Percentiles rank a stretch among this genome's conserved stretches.
These are phyloP conservation scores for Hemicordylus capensis DNA, from an alignment of 2,113 vertebrate genomes.

Conservation along the genomic window DNA sequence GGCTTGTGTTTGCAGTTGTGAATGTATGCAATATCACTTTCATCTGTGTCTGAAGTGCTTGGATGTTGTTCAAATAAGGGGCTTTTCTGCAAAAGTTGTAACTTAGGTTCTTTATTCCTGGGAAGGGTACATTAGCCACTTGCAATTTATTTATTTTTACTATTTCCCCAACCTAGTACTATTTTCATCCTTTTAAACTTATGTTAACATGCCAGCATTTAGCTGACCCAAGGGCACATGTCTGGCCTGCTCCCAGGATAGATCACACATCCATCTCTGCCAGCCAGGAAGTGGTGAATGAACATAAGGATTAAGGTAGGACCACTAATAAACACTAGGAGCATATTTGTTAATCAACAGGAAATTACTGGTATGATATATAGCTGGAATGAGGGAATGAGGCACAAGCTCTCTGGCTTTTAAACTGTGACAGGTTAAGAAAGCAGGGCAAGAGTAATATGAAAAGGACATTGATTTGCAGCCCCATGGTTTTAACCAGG, in stretches of 20 bases:
- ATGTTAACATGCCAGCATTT: slow-evolving; percentile 43
- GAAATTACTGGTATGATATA: slow-evolving; percentile 62
- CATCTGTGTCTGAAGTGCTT: not conserved
- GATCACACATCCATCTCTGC: slow-evolving; percentile 37
- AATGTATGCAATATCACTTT: not conserved
- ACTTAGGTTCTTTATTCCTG: slow-evolving; percentile 8
- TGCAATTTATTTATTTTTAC: slow-evolving; percentile 26
- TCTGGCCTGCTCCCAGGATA: slow-evolving; percentile 41
- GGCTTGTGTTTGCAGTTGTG: not conserved
- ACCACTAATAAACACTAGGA: slow-evolving; percentile 55
- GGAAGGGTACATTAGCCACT: slow-evolving; percentile 20
- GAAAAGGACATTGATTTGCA: slow-evolving; percentile 60
- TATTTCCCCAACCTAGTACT: slow-evolving; percentile 20
- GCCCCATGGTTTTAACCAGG: slow-evolving; percentile 45
- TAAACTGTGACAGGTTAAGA: slow-evolving; percentile 58
- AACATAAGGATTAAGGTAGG: slow-evolving; percentile 45
- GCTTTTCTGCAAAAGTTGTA: not conserved
- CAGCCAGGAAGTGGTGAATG: slow-evolving; percentile 54
- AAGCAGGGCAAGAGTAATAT: slow-evolving; percentile 55
- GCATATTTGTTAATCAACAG: slow-evolving; percentile 53
- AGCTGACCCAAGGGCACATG: slow-evolving; percentile 47
- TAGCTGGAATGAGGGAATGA: slow-evolving; percentile 46
- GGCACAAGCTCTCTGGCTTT: slow-evolving; percentile 50
- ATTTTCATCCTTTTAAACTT: slow-evolving; percentile 54
- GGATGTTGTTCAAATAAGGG: slow-evolving; percentile 13